phyloP scores from a whole-genome alignment of 2,797 vertebrate species.

The Tokudaia muenninki region DNA sequence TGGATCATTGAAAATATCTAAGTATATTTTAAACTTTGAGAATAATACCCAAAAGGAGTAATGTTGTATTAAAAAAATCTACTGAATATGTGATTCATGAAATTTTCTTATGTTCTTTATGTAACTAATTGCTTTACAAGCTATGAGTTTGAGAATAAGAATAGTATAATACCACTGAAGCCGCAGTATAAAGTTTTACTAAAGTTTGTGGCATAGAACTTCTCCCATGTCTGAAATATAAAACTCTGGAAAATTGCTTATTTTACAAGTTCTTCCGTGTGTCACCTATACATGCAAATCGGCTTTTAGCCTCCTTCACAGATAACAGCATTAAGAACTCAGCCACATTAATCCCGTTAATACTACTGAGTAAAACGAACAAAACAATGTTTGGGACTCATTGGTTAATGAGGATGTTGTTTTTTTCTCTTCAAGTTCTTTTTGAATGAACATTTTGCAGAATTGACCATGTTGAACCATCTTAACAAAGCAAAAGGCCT shows the following conservation, averaged over 20 bases:
- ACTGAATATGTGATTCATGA: not conserved
- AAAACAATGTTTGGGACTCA: constrained; percentile 22
- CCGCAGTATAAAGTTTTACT: constrained; percentile 34
- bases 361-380: not conserved
- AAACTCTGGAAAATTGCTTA: constrained; percentile 15
- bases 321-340: constrained; percentile 37
- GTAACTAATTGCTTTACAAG: not conserved
- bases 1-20: not conserved
- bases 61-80: not conserved
- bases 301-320: not conserved
- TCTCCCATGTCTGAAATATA: constrained; percentile 2
- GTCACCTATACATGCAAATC: not conserved
- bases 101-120: not conserved
- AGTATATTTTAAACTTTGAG: not conserved
- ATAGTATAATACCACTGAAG: not conserved
- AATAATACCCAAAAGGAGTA: not conserved
- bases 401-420: not conserved
- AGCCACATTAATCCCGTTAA: constrained; percentile 1
- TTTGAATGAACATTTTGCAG: constrained; percentile 4
- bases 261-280: not conserved
- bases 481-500: not conserved
- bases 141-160: constrained; percentile 9
- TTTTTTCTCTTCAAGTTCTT: not conserved
- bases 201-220: constrained; percentile 42
- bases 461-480: not conserved